Evolutionary conservation across 2,113 vertebrate genomes (phyloP).

Genomic region (Oryctolagus cuniculus): DNA sequence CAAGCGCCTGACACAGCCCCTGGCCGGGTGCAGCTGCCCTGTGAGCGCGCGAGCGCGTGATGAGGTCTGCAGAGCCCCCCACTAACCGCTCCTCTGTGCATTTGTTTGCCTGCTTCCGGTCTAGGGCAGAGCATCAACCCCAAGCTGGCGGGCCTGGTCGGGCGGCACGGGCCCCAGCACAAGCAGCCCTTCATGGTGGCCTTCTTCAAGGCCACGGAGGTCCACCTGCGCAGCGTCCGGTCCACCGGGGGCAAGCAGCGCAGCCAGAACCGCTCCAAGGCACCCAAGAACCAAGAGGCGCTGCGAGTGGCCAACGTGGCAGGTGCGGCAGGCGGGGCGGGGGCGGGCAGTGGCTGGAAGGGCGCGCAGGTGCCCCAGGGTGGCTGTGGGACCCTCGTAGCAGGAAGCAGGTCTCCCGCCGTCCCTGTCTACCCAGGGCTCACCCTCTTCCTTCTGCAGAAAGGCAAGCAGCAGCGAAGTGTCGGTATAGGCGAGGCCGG

Average conservation of each 20-base stretch:
- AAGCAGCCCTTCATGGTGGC: conserved; percentile 99
- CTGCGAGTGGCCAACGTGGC: conserved; percentile 93
- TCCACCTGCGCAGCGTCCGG: conserved; percentile 96
- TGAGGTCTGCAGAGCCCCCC: rapidly evolving
- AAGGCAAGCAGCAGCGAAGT: too few species aligned
- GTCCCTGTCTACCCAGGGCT: neutral
- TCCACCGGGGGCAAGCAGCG: conserved; percentile 94
- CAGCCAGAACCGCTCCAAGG: conserved; percentile 94
- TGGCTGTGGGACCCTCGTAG: neutral
- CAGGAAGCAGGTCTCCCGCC: neutral
- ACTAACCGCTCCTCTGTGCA: neutral
- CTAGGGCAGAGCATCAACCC: conserved; percentile 96
- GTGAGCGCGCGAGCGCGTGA: rapidly evolving
- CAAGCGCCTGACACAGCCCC: neutral
- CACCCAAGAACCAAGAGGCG: conserved; percentile 94
- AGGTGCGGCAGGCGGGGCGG: conserved; percentile 86
- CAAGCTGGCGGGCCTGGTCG: conserved; percentile 94
- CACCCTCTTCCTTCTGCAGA: neutral
- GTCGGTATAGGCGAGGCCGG: too few species aligned
- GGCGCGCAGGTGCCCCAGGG: rapidly evolving
- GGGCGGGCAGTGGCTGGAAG: rapidly evolving
- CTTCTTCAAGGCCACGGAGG: conserved; percentile 98
- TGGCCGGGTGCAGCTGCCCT: neutral
- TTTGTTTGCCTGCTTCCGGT: neutral
- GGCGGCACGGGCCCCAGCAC: conserved; percentile 95